Percentiles rank a stretch among this genome's conserved stretches.
phyloP scores from a whole-genome alignment of 1,140 invertebrate species.

The Ganaspis sp. region DNA sequence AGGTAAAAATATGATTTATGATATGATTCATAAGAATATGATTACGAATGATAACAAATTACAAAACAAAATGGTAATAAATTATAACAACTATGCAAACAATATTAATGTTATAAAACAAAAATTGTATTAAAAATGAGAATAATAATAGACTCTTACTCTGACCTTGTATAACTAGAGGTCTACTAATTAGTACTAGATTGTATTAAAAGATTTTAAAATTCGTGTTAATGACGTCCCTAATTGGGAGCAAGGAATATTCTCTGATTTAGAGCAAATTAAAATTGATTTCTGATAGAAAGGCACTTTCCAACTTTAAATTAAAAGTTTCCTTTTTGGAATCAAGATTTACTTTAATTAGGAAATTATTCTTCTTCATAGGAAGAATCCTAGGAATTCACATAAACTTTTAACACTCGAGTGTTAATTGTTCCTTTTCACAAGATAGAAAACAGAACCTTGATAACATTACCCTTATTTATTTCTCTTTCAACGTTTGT shows the following conservation, averaged over 20 bases:
- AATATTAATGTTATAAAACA: too few species aligned
- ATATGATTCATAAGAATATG: too few species aligned
- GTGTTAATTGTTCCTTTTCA: background rate
- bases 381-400: background rate
- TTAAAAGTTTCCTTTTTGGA: background rate
- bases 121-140: too few species aligned
- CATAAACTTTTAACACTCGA: background rate
- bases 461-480: background rate
- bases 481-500: background rate
- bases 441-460: background rate
- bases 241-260: background rate
- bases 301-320: too few species aligned
- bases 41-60: too few species aligned
- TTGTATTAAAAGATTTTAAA: background rate
- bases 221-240: conserved; percentile 8
- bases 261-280: background rate
- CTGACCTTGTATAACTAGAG: background rate
- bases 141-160: too few species aligned
- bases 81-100: too few species aligned
- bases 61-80: too few species aligned
- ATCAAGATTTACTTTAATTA: background rate
- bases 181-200: background rate
- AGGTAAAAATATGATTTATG: too few species aligned
- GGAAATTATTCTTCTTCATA: background rate
- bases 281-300: too few species aligned